A percentile compares a stretch with the other conserved stretches of the same genome.
Conservation (phyloP, 2,888 invertebrate genomes). For the Drosophila bunnanda region DNA sequence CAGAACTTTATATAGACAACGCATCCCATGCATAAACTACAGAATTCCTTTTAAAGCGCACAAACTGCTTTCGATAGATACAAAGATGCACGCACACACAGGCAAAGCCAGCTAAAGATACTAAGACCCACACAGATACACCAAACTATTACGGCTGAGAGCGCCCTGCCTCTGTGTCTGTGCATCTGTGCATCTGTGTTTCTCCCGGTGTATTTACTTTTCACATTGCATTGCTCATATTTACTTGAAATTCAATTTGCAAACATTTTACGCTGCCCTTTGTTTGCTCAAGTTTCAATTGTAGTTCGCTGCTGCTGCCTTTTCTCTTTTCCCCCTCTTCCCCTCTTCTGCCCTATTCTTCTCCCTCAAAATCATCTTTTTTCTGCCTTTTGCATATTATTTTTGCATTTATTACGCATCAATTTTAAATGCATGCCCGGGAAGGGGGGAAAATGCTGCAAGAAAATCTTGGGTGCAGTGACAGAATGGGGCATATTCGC, state of each 20-base stretch:
- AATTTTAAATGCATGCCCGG: slow-evolving; percentile 15
- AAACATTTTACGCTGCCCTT: slow-evolving; percentile 55
- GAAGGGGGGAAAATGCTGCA: not conserved
- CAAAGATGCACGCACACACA: slow-evolving; percentile 49
- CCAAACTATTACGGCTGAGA: slow-evolving; percentile 18
- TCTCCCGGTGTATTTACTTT: slow-evolving; percentile 42
- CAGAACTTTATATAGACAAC: slow-evolving; percentile 59
- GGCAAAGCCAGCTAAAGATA: slow-evolving; percentile 17
- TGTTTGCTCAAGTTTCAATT: slow-evolving; percentile 53
- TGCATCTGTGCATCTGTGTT: slow-evolving; percentile 32
- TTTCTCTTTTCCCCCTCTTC: not conserved
- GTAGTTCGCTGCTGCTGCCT: slow-evolving; percentile 7
- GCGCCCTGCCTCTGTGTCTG: slow-evolving; percentile 21
- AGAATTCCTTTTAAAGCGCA: slow-evolving; percentile 79
- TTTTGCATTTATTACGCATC: slow-evolving; percentile 43
- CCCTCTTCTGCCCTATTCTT: not conserved
- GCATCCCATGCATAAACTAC: slow-evolving; percentile 77
- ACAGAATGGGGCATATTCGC: not conserved
- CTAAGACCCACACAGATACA: slow-evolving; percentile 15
- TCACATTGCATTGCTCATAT: slow-evolving; percentile 54
- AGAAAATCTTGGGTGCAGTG: not conserved
- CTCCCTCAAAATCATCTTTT: slow-evolving; percentile 10
- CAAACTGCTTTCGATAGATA: slow-evolving; percentile 79
- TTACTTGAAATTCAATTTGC: slow-evolving; percentile 61
- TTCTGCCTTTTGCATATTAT: slow-evolving; percentile 18